A percentile compares a stretch with the other conserved stretches of the same genome.
These are phyloP conservation scores for Drosophila merina DNA, from an alignment of 2,888 invertebrate genomes.

Conservation along the genomic window DNA sequence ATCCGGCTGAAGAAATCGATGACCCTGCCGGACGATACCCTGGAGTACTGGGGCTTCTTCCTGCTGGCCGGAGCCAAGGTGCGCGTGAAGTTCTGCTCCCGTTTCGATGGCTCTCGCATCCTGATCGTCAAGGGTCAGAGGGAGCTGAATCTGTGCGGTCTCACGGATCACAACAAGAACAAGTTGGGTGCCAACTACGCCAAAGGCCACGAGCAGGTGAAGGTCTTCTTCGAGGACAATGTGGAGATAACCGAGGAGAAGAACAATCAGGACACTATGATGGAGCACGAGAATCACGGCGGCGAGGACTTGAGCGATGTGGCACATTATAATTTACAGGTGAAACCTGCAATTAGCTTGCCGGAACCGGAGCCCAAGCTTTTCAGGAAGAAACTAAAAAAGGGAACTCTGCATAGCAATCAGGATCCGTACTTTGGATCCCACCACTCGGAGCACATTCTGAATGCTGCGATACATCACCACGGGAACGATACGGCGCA, in stretches of 20 bases:
- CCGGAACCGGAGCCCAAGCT: slow-evolving; percentile 22
- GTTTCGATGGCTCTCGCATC: slow-evolving; percentile 91
- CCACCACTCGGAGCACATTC: slow-evolving; percentile 19
- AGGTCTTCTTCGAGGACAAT: slow-evolving; percentile 86
- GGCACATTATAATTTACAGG: slow-evolving; percentile 9
- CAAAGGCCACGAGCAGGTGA: slow-evolving; percentile 83
- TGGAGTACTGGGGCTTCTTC: slow-evolving; percentile 96
- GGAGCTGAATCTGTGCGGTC: slow-evolving; percentile 90
- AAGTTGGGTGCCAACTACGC: slow-evolving; percentile 86
- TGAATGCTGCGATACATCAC: slow-evolving; percentile 1
- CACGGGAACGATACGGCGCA: not conserved
- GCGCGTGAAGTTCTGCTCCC: slow-evolving; percentile 91
- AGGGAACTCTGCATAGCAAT: slow-evolving; percentile 56
- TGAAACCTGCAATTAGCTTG: not conserved
- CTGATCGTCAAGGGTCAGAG: slow-evolving; percentile 92
- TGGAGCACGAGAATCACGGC: slow-evolving; percentile 81
- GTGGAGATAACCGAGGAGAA: slow-evolving; percentile 84
- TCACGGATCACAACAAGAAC: slow-evolving; percentile 88
- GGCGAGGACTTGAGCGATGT: slow-evolving; percentile 80
- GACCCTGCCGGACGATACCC: slow-evolving; percentile 92
- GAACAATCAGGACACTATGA: slow-evolving; percentile 51
- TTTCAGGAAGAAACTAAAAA: slow-evolving; percentile 70
- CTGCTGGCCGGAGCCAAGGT: slow-evolving; percentile 91
- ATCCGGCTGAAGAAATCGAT: slow-evolving; percentile 92
- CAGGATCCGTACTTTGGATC: slow-evolving; percentile 1